Percentiles rank a stretch among this genome's conserved stretches.
Conservation (phyloP, 2,888 invertebrate species). For the Cerastis leucographa region DNA sequence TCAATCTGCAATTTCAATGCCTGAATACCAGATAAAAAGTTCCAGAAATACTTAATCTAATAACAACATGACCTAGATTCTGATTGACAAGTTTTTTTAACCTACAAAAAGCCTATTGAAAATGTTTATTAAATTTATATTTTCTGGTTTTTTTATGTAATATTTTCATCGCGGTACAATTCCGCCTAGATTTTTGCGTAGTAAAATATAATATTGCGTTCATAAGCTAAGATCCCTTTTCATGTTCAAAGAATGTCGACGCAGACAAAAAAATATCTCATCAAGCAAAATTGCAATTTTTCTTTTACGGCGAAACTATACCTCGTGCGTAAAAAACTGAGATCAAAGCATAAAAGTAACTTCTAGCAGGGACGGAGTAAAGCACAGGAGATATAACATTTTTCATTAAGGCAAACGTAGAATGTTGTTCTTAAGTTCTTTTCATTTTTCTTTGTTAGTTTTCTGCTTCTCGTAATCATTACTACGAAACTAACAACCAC, state of each 20-base stretch:
- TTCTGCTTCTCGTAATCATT: not conserved
- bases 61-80: constrained; percentile 33
- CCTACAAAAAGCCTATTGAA: constrained; percentile 15
- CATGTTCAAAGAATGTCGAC: constrained; percentile 66
- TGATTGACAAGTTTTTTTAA: constrained; percentile 30
- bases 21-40: constrained; percentile 19
- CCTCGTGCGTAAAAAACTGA: constrained; percentile 54
- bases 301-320: constrained; percentile 63
- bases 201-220: constrained; percentile 47
- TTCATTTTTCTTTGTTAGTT: too few species aligned
- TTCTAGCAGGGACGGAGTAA: constrained; percentile 9
- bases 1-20: constrained; percentile 31
- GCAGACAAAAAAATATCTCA: constrained; percentile 64
- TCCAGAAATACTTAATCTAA: constrained; percentile 24
- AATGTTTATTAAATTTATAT: constrained; percentile 13
- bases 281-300: constrained; percentile 71
- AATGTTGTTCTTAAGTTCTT: not conserved
- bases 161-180: constrained; percentile 27
- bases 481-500: not conserved
- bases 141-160: constrained; percentile 7
- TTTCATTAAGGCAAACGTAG: constrained; percentile 12
- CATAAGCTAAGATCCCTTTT: constrained; percentile 64
- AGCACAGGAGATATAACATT: constrained; percentile 20
- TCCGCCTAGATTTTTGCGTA: constrained; percentile 3
- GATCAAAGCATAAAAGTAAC: constrained; percentile 61